Evolutionary conservation across 2,888 invertebrate species (phyloP), one percentile per base, ranked within the genome.

Genomic region (Hermodice carunculata): DNA sequence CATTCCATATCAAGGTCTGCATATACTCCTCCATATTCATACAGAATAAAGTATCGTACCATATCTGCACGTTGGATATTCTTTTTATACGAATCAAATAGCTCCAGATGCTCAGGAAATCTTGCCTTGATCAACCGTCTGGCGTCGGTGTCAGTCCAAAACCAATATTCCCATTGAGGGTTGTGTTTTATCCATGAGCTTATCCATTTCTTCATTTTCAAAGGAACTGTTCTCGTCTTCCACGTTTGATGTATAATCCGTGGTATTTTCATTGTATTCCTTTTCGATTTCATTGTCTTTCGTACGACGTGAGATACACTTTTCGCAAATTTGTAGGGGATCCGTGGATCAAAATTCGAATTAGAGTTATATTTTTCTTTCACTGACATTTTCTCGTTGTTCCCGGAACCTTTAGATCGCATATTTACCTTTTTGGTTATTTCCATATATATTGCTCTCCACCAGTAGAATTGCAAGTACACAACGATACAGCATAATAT

Each of bases 141-240:
- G 4, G 82, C 82, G 72, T 78, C 81, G 17, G 73, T 74, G 68
- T 83, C 82, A 17, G 82, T 83, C 85, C 85, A 85, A 34, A 85
- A 69, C 77, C 78, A 80, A 68, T 84, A 84, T 53, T 81, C 76
- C 81, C 82, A 84, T 42, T 74, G 80, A 3, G 81, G 81, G 65
- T 84, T 78, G 31, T 75, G 70, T 24, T 71, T 65, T 17, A 71
- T 37, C 82, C 84, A 84, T 0, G 81, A 75, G 63, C 76, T 70
- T 22, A 84, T 71, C 82, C 81, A 83, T 4, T 61, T 43, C 48
- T 22, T 26, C 56, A 67, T 69, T 5, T 34, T 37, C 14, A 29
- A 17, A 5, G 73, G 74, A 6, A 74, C 54, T 6, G 31, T 19
- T 11, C 54, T 3, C 0, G 60, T 63, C 40, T 74, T 70, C 74